Evolutionary conservation across 2,113 vertebrate genomes (phyloP).

Genomic region (Macheiramphus alcinus): DNA sequence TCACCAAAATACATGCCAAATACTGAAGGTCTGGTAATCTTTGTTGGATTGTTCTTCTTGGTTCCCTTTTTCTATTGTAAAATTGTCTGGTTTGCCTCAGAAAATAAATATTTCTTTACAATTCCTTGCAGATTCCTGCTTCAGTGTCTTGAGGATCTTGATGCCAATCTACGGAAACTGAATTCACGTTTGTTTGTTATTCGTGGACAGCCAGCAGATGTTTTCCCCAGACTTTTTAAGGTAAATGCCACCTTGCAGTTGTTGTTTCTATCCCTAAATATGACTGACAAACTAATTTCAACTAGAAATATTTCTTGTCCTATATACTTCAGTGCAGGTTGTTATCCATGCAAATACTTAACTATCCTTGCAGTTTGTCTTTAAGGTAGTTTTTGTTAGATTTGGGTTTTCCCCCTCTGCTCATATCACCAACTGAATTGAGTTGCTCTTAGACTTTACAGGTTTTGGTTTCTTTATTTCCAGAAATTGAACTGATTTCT

Average conservation of each 20-base stretch:
- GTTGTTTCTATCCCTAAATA: background rate
- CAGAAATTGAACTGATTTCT: background rate
- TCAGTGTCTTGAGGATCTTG: slow-evolving; percentile 93
- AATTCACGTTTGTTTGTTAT: slow-evolving; percentile 95
- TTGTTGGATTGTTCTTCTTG: background rate
- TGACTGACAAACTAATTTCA: background rate
- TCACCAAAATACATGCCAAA: background rate
- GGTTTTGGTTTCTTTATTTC: background rate
- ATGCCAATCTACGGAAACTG: slow-evolving; percentile 90
- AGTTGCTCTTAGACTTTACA: background rate
- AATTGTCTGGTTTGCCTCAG: background rate
- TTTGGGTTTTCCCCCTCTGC: background rate
- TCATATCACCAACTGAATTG: background rate
- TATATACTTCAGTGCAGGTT: background rate
- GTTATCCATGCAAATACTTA: background rate
- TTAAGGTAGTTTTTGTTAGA: background rate
- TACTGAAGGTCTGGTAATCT: background rate
- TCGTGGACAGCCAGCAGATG: slow-evolving; percentile 93
- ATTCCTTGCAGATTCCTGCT: slow-evolving; percentile 84
- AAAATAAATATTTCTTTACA: background rate
- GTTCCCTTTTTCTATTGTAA: background rate
- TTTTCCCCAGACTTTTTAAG: slow-evolving; percentile 96
- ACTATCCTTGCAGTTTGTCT: background rate
- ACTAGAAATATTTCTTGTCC: background rate
- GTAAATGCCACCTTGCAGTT: slow-evolving; percentile 59